These are phyloP conservation scores for Gyps fulvus DNA, from an alignment of 2,113 vertebrate species.

Conservation along the genomic window DNA sequence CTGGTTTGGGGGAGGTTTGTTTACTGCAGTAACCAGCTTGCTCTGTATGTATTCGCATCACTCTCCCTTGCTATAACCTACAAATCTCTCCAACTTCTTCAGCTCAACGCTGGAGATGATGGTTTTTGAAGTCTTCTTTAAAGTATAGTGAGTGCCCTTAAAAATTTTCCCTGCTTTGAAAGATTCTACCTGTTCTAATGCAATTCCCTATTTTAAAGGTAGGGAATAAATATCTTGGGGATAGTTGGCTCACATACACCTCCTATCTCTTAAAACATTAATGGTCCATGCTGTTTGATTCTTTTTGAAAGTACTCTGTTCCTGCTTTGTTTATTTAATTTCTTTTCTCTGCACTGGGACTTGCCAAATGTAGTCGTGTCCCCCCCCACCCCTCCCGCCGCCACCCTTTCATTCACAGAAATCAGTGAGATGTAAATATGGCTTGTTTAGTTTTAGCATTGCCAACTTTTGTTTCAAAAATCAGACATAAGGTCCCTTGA, in stretches of 20 bases:
- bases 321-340: conserved; percentile 54
- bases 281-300: conserved; percentile 59
- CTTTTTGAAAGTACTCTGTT: conserved; percentile 38
- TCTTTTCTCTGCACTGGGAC: conserved; percentile 15
- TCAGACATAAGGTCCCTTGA: background rate
- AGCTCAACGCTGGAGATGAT: conserved; percentile 48
- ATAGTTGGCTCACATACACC: conserved; percentile 49
- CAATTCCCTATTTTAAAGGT: conserved; percentile 60
- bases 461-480: conserved; percentile 38
- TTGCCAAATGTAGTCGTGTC: background rate
- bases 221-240: conserved; percentile 60
- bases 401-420: conserved; percentile 53
- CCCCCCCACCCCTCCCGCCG: background rate
- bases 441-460: conserved; percentile 5
- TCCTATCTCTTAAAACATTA: conserved; percentile 68
- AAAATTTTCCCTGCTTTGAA: conserved; percentile 53
- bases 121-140: conserved; percentile 66
- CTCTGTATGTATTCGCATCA: conserved; percentile 35
- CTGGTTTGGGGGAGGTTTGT: conserved; percentile 43
- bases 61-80: conserved; percentile 45
- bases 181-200: conserved; percentile 63
- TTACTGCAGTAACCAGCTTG: conserved; percentile 41
- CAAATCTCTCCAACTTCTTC: conserved; percentile 50
- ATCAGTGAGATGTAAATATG: background rate
- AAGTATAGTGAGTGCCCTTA: conserved; percentile 46